Evolutionary conservation across 2,888 invertebrate species (phyloP), one percentile per base, ranked within the genome.

Genomic region (Drosophila mercatorum): DNA sequence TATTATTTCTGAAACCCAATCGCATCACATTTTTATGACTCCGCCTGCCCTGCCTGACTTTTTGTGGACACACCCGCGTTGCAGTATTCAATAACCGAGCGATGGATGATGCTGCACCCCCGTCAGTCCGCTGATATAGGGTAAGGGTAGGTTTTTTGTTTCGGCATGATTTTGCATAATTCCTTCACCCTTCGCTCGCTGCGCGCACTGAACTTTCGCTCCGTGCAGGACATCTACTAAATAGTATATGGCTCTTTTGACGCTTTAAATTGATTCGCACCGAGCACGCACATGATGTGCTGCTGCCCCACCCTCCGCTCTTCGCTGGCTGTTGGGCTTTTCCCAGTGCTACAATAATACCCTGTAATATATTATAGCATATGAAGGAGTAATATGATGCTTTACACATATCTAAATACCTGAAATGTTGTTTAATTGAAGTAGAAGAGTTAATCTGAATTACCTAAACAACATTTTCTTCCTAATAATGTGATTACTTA

Each of bases 181-280:
- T 87, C 65, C 78, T 75, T 64, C 79, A 69, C 82, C 82, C 79
- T 75, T 57, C 64, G 40, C 11, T 11, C 34, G 36, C 22, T 49
- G 47, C 61, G 55, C 64, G 72, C 63, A 66, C 73, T 72, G 88
- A 82, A 77, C 75, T 83, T 83, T 81, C 40, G 64, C 49, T 53
- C 41, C 47, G 61, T 26, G 31, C 71, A 75, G 87, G 81, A 90
- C 89, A 90, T 86, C 81, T 66, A 63, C 72, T 81, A 74, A 89
- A 87, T 81, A 71, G 70, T 83, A 58, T 78, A 81, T 49, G 75
- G 72, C 85, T 81, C 79, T 73, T 81, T 81, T 84, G 80, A 87
- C 81, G 87, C 84, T 87, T 90, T 81, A 90, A 87, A 87, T 87
- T 90, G 89, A 87, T 87, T 87, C 87, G 88, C 89, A 88, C 84